phyloP scores from a whole-genome alignment of 2,888 invertebrate species.

The Incurvaria masculella region DNA sequence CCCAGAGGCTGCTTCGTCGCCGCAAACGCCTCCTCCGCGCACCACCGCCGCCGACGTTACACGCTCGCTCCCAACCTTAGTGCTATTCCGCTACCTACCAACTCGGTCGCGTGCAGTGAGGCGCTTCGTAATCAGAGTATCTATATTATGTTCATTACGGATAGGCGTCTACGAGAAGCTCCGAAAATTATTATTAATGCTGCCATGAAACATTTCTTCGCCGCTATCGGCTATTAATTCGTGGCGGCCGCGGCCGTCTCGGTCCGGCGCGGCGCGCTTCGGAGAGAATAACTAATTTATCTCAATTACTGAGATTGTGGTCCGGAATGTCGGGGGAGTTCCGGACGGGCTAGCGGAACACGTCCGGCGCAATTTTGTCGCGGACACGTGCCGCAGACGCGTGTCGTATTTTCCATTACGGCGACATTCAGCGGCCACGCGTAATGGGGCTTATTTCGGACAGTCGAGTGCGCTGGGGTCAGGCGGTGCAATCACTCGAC shows the following conservation, averaged over 20 bases:
- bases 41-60: too few relatives aligned
- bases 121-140: background rate
- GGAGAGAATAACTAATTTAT: background rate
- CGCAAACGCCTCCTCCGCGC: too few relatives aligned
- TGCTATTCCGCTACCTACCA: background rate
- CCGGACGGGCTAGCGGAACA: background rate
- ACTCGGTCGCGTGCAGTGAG: background rate
- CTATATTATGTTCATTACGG: background rate
- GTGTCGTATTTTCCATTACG: background rate
- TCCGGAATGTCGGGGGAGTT: background rate
- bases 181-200: background rate
- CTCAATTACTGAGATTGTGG: background rate
- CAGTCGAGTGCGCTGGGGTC: background rate
- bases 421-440: background rate
- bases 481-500: too few relatives aligned
- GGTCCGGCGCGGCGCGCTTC: background rate
- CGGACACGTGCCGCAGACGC: background rate
- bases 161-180: background rate
- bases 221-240: background rate
- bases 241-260: background rate
- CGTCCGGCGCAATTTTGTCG: background rate
- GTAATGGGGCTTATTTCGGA: background rate
- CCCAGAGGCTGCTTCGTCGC: background rate
- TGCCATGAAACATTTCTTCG: background rate
- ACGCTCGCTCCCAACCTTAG: too few relatives aligned